phyloP scores from a whole-genome alignment of 2,113 vertebrate genomes.

The Tenebrosternarchus preto region DNA sequence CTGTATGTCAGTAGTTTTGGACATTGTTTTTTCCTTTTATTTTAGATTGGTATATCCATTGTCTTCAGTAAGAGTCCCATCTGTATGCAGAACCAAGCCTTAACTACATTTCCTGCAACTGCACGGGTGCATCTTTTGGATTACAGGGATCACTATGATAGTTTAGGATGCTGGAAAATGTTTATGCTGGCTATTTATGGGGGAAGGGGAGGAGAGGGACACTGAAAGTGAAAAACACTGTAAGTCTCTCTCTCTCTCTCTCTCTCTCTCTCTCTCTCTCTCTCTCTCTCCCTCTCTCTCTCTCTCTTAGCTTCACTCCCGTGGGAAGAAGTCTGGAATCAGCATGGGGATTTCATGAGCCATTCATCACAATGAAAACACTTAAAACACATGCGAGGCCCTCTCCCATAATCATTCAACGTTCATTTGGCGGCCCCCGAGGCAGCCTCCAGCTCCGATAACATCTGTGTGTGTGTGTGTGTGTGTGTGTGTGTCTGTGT shows the following conservation, averaged over 20 bases:
- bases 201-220: background rate
- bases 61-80: background rate
- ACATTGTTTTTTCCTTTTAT: background rate
- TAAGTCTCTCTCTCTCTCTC: slow-evolving; percentile 9
- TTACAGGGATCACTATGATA: background rate
- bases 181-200: background rate
- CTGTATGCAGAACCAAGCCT: background rate
- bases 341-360: slow-evolving; percentile 31
- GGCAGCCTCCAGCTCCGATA: slow-evolving; percentile 1
- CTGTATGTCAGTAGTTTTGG: background rate
- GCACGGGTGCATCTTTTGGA: background rate
- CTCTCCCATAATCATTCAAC: slow-evolving; percentile 37
- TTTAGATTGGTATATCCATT: background rate
- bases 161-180: background rate
- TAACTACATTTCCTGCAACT: background rate
- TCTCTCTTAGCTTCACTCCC: slow-evolving; percentile 26
- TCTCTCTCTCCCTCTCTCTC: slow-evolving; percentile 29
- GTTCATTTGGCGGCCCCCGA: slow-evolving; percentile 36
- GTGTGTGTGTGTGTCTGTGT: background rate
- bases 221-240: background rate
- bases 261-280: slow-evolving; percentile 41
- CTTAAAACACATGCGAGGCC: slow-evolving; percentile 41
- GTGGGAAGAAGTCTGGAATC: slow-evolving; percentile 30
- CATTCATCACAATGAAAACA: slow-evolving; percentile 51
- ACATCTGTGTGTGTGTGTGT: slow-evolving; percentile 34